A percentile compares a stretch with the other conserved stretches of the same genome.
phyloP scores from a whole-genome alignment of 2,888 invertebrate species.

The Hybos culiciformis region DNA sequence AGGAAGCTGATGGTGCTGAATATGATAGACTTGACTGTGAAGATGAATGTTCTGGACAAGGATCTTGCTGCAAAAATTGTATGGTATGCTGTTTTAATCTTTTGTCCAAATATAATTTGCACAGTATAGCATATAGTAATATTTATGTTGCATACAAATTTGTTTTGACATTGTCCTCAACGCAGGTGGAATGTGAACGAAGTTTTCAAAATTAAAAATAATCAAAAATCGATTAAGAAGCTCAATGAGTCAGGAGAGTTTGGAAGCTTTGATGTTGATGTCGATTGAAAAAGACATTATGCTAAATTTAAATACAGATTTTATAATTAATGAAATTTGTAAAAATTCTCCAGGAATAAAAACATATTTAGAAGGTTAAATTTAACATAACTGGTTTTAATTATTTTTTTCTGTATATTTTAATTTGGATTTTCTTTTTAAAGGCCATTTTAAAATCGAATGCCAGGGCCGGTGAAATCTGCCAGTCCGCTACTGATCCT shows the following conservation, averaged over 20 bases:
- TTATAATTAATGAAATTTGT: constrained; percentile 1
- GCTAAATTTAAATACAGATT: not conserved
- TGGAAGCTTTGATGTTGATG: constrained; percentile 2
- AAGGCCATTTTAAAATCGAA: too few relatives aligned
- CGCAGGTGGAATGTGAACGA: not conserved
- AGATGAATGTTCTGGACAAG: not conserved
- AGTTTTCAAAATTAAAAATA: not conserved
- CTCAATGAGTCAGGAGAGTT: constrained; percentile 1
- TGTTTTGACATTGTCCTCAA: constrained; percentile 2
- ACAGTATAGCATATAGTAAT: constrained; percentile 1
- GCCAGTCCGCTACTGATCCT: too few relatives aligned
- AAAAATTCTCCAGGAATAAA: constrained; percentile 1
- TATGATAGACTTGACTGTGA: not conserved
- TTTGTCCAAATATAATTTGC: not conserved
- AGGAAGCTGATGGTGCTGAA: not conserved
- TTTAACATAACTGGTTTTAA: too few relatives aligned
- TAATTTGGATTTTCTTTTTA: too few relatives aligned
- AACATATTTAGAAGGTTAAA: not conserved
- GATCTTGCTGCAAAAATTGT: not conserved
- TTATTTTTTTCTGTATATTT: too few relatives aligned
- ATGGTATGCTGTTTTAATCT: constrained; percentile 1
- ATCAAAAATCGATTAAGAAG: not conserved
- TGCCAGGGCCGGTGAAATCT: too few relatives aligned
- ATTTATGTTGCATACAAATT: constrained; percentile 2
- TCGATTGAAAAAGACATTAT: not conserved